A percentile compares a stretch with the other conserved stretches of the same genome.
phyloP scores from a whole-genome alignment of 2,797 vertebrate genomes.

The Myotis myotis region DNA sequence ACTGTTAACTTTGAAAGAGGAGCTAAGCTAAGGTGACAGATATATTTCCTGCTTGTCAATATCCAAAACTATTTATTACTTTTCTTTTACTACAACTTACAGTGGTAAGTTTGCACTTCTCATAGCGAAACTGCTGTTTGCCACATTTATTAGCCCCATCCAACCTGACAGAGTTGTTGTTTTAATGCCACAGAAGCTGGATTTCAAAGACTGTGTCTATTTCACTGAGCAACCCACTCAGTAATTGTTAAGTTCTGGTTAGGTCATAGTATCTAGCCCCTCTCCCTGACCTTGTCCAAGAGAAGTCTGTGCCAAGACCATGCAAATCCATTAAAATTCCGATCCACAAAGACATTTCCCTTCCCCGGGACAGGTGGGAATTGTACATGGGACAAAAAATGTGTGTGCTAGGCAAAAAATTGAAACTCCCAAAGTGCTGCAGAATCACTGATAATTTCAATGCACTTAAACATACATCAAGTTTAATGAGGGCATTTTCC shows the following conservation, averaged over 20 bases:
- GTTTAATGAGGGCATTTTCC: neutral
- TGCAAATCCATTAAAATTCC: neutral
- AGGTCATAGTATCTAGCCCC: neutral
- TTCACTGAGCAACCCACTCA: neutral
- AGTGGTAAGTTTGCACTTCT: neutral
- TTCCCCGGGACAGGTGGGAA: neutral
- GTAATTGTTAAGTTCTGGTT: neutral
- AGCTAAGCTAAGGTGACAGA: neutral
- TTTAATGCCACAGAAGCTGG: neutral
- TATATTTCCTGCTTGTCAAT: neutral
- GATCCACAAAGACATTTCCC: neutral
- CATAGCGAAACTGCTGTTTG: neutral
- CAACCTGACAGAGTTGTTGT: neutral
- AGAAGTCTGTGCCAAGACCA: neutral
- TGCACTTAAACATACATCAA: slow-evolving; percentile 10
- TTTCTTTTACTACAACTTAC: neutral
- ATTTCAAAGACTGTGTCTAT: neutral
- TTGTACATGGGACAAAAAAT: neutral
- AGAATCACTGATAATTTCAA: slow-evolving; percentile 29
- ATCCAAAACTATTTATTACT: neutral
- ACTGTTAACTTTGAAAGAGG: neutral
- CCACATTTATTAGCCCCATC: neutral
- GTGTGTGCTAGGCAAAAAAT: neutral
- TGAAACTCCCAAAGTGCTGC: neutral
- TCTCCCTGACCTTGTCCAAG: neutral